phyloP scores from a whole-genome alignment of 2,113 vertebrate species.

The Coryphaenoides rupestris region DNA sequence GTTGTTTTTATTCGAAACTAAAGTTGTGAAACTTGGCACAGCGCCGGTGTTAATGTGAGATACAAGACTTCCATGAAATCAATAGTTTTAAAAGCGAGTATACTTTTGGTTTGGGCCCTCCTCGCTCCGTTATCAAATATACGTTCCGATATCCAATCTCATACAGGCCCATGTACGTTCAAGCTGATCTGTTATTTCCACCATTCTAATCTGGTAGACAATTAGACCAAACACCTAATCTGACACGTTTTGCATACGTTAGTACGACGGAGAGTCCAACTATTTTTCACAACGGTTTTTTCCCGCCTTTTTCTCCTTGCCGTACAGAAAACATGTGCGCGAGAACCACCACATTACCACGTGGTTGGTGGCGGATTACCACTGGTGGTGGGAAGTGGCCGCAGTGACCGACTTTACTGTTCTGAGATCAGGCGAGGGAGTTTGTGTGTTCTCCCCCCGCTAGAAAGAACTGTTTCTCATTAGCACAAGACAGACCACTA shows the following conservation, averaged over 20 bases:
- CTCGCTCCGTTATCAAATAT: constrained; percentile 14
- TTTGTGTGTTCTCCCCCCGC: constrained; percentile 62
- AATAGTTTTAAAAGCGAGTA: background rate
- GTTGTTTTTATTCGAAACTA: background rate
- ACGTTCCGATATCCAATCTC: constrained; percentile 7
- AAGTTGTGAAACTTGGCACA: constrained; percentile 9
- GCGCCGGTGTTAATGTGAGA: constrained; percentile 27
- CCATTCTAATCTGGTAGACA: constrained; percentile 51
- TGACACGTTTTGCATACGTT: constrained; percentile 42
- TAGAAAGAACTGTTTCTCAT: constrained; percentile 61
- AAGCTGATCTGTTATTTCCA: constrained; percentile 38
- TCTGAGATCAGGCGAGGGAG: constrained; percentile 60
- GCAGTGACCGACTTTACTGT: constrained; percentile 64
- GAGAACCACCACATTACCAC: constrained; percentile 38
- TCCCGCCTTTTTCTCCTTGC: constrained; percentile 14
- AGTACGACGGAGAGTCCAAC: constrained; percentile 20
- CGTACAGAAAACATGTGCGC: constrained; percentile 54
- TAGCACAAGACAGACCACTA: constrained; percentile 40
- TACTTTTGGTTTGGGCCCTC: constrained; percentile 41
- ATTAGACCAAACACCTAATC: constrained; percentile 31
- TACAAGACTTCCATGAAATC: constrained; percentile 31
- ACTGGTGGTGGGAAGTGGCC: constrained; percentile 40
- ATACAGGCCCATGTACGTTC: constrained; percentile 4
- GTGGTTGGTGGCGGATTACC: too few relatives aligned
- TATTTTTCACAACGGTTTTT: constrained; percentile 20